Base-by-base conservation (phyloP, 2,113 vertebrate species). In the Sakesphorus luctuosus region DNA sequence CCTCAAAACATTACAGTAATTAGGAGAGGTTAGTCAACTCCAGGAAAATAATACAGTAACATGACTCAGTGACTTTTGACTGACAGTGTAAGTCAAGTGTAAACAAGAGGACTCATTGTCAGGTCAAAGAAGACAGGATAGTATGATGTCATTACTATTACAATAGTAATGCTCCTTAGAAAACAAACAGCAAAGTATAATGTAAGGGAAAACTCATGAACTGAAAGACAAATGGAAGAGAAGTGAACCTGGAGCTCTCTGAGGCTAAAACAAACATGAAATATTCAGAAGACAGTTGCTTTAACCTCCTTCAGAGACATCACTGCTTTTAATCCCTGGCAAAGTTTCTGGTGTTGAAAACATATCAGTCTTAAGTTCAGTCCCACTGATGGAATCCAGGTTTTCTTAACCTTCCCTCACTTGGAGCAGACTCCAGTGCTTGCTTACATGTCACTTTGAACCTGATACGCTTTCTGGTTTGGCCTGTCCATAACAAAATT, bases 1-100 rank as follows among this genome's bases (percentile, higher is more conserved):
- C 84, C 53, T 18, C 2, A 0, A 74, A 62, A 46, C 1, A 1
- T 55, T 44, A 73, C 10, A 87, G 17, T 47, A 36, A 68, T 61
- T 56, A 67, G n/a, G 15, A 91, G 12, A 87, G 6, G 43, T 43
- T 25, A 74, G 47, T 40, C 26, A 63, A 1, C 20, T n/a, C 33
- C 56, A 78, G 56, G 28, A 55, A 93, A 87, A 61, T 21, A 62
- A 46, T 33, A 40, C 2, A 55, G 16, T 38, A 74, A 66, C 33
- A 58, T 0, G 0, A 59, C 33, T 71, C 38, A 3, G 6, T 20
- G 47, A 38, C 9, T 47, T 77, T 7, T 2, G 2, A 53, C 52
- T 67, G 52, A 33, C 24, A 35, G 33, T 7, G 13, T 26, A 16
- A 79, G 67, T 38, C 13, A 77, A 84, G 24, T 20, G 18, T 28